Base-by-base conservation (phyloP, 2,113 vertebrate species). In the Callorhinus ursinus region DNA sequence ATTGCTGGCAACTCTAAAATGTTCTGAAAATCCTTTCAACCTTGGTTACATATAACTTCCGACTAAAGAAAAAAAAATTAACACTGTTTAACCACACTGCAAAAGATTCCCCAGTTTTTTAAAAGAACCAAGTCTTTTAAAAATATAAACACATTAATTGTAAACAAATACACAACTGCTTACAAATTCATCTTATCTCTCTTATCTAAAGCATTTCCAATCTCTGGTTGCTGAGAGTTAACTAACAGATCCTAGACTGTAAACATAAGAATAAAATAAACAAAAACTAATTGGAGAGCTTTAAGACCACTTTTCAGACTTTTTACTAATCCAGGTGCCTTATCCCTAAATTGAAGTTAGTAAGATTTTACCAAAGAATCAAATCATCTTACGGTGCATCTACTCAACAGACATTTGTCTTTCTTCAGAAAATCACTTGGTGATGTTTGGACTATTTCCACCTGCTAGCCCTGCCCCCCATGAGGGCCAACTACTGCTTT, bases 181-280 rank as follows among this genome's bases (percentile, higher is more conserved):
- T 93, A 42, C 28, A 69, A 82, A 80, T 67, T 67, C n/a, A 65
- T 83, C 22, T 57, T 39, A 61, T 71, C 26, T 57, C 24, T 31
- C 67, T 69, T 65, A 22, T 18, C 51, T 94, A 21, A 55, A 49
- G 15, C 42, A 90, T 55, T n/a, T 63, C 39, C 46, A 67, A 74
- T n/a, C 28, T 69, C 31, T 33, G 19, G 7, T 31, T 90, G 28
- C 4, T 92, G 79, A 51, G 80, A 79, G 36, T 74, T 69, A 36
- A 49, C 22, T 76, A 76, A 16, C 21, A 72, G 74, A 13, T 18
- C 86, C 24, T 84, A 19, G 4, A 24, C 4, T 28, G 42, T 51
- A 72, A 82, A 92, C 26, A 77, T 9, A 28, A 74, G 96, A 96
- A 96, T 67, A 76, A 86, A 91, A 94, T 76, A 19, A 42, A 81